A percentile compares a stretch with the other conserved stretches of the same genome.
Evolutionary conservation across 2,797 vertebrate species (phyloP).

Genomic region (Melopsittacus undulatus): DNA sequence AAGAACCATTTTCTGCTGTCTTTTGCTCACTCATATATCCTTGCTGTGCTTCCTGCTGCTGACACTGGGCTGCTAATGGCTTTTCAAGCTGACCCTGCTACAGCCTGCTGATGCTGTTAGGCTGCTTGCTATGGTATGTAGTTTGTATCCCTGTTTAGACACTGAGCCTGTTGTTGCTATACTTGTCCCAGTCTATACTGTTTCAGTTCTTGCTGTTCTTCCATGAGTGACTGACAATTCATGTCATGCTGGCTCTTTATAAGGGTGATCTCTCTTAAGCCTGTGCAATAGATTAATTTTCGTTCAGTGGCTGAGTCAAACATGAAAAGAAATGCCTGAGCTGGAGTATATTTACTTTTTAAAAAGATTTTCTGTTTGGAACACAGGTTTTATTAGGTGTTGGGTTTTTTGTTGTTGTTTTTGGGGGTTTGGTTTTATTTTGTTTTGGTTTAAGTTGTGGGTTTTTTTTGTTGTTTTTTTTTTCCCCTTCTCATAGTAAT

Average conservation of each 20-base stretch:
- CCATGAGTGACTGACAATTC: background rate
- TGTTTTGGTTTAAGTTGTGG: background rate
- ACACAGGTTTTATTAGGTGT: background rate
- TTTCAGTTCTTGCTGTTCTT: background rate
- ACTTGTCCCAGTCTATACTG: background rate
- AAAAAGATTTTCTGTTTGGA: background rate
- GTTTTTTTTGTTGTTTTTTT: background rate
- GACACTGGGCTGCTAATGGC: background rate
- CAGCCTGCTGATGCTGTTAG: background rate
- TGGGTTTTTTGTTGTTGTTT: rapidly evolving
- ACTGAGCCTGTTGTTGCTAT: background rate
- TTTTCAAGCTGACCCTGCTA: background rate
- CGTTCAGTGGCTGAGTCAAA: background rate
- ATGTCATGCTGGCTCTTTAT: background rate
- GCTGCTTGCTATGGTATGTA: background rate
- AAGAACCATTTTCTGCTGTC: background rate
- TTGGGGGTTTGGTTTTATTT: no score
- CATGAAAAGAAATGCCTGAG: background rate
- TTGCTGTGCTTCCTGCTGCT: background rate
- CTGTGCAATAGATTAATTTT: background rate
- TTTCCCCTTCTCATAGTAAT: background rate
- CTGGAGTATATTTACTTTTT: background rate
- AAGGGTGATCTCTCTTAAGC: background rate
- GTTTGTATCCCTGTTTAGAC: background rate
- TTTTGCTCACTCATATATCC: background rate